phyloP scores from a whole-genome alignment of 2,888 invertebrate species.

The Zygaena filipendulae region DNA sequence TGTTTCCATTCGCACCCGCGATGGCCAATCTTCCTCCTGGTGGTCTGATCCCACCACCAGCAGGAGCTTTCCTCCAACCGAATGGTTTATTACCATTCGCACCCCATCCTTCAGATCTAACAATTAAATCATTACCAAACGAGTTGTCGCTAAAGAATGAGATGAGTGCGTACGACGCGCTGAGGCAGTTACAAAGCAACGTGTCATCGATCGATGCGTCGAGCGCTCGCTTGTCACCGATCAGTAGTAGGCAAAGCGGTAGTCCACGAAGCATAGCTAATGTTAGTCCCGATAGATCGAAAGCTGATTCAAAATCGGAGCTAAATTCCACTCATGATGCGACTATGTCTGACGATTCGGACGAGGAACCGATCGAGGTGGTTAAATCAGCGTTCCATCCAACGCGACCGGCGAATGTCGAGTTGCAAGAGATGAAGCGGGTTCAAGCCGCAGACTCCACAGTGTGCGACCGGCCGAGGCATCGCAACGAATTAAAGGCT shows the following conservation, averaged over 20 bases:
- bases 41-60: slow-evolving; percentile 67
- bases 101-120: slow-evolving; percentile 61
- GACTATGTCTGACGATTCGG: slow-evolving; percentile 72
- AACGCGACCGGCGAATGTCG: slow-evolving; percentile 69
- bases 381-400: slow-evolving; percentile 81
- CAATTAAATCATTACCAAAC: slow-evolving; percentile 53
- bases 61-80: slow-evolving; percentile 67
- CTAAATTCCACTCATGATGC: slow-evolving; percentile 73
- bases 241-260: slow-evolving; percentile 64
- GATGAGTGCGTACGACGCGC: slow-evolving; percentile 68
- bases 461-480: slow-evolving; percentile 56
- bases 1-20: slow-evolving; percentile 55
- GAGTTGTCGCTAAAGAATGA: slow-evolving; percentile 65
- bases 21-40: slow-evolving; percentile 52
- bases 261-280: slow-evolving; percentile 58
- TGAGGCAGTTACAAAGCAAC: slow-evolving; percentile 54
- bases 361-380: slow-evolving; percentile 79
- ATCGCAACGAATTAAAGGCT: slow-evolving; percentile 69
- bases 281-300: slow-evolving; percentile 57
- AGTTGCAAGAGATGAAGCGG: slow-evolving; percentile 63
- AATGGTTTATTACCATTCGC: slow-evolving; percentile 64
- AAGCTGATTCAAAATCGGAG: slow-evolving; percentile 68
- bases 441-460: slow-evolving; percentile 71
- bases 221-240: slow-evolving; percentile 62
- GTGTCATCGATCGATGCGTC: slow-evolving; percentile 56